phyloP scores from a whole-genome alignment of 2,888 invertebrate species.

The Homarus gammarus region DNA sequence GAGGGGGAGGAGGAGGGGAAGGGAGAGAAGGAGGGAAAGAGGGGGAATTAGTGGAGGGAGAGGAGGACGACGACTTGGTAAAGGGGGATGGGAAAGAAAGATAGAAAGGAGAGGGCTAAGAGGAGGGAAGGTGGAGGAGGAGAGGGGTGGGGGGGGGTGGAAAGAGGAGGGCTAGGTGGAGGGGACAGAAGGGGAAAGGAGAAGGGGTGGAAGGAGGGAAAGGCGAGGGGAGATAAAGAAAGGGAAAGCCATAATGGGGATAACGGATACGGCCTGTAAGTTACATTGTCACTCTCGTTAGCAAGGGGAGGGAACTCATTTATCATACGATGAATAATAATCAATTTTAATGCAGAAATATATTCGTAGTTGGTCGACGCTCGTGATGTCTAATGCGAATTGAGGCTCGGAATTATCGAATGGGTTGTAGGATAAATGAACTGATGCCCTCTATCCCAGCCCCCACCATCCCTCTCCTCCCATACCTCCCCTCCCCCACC shows the following conservation, averaged over 20 bases:
- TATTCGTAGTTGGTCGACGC: not conserved
- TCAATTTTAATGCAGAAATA: conserved; percentile 2
- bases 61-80: no score
- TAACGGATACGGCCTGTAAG: not conserved
- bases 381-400: not conserved
- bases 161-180: not conserved
- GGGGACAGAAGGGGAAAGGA: conserved; percentile 3
- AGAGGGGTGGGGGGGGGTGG: no score
- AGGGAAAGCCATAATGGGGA: not conserved
- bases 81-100: conserved; percentile 1
- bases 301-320: not conserved
- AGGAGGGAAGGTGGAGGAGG: no score
- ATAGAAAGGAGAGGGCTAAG: not conserved
- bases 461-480: no score
- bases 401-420: no score
- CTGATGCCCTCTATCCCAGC: no score
- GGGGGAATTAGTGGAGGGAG: not conserved
- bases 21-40: not conserved
- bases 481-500: no score
- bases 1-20: not conserved
- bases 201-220: not conserved
- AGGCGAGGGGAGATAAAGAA: no score
- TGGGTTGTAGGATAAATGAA: no score
- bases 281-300: not conserved
- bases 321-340: conserved; percentile 1